phyloP scores from a whole-genome alignment of 2,113 vertebrate species.

The Progne subis region DNA sequence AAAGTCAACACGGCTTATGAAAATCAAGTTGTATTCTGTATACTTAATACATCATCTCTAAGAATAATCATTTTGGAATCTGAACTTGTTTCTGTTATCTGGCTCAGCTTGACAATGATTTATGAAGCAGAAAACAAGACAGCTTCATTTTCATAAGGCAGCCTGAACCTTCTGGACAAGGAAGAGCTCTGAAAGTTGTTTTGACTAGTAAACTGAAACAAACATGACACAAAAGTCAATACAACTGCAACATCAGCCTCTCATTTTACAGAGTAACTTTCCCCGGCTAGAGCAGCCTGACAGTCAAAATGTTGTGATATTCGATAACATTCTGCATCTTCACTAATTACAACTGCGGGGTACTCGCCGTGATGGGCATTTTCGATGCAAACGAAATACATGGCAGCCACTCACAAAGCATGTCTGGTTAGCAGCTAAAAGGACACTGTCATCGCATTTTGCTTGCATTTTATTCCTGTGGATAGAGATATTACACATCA shows the following conservation, averaged over 20 bases:
- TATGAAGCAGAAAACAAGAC: constrained; percentile 84
- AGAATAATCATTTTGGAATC: constrained; percentile 81
- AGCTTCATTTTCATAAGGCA: constrained; percentile 84
- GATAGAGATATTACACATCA: not conserved
- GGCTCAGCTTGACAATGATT: constrained; percentile 81
- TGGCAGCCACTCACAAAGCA: constrained; percentile 55
- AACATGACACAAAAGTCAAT: constrained; percentile 87
- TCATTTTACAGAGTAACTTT: constrained; percentile 71
- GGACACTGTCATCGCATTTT: not conserved
- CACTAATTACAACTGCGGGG: constrained; percentile 66
- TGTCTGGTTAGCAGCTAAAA: constrained; percentile 45
- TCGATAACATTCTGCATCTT: constrained; percentile 66
- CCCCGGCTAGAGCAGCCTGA: constrained; percentile 54
- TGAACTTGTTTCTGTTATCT: constrained; percentile 79
- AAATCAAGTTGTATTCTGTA: constrained; percentile 76
- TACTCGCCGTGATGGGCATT: constrained; percentile 34
- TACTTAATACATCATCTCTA: constrained; percentile 82
- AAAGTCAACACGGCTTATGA: constrained; percentile 77
- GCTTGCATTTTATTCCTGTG: not conserved
- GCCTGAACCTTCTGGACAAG: constrained; percentile 78
- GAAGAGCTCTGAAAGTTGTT: constrained; percentile 80
- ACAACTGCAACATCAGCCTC: constrained; percentile 72
- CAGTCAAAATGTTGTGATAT: constrained; percentile 71
- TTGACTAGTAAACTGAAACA: constrained; percentile 81
- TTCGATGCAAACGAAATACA: constrained; percentile 54